phyloP scores from a whole-genome alignment of 2,888 invertebrate species.

The Heliconius sara region DNA sequence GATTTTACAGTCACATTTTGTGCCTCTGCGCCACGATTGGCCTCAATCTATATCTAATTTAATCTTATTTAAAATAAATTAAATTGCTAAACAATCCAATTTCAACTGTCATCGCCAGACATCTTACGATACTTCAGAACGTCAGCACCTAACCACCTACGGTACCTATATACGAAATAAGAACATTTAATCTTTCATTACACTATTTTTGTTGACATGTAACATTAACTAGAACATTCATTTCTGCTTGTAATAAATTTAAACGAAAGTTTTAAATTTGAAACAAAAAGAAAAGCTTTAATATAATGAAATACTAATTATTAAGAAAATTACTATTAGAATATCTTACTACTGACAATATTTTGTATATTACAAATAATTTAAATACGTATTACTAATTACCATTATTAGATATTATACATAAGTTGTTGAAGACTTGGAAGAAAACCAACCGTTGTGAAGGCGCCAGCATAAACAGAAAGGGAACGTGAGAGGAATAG shows the following conservation, averaged over 20 bases:
- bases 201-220: conserved; percentile 35
- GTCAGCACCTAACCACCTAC: background rate
- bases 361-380: background rate
- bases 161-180: background rate
- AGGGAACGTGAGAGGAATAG: conserved; percentile 61
- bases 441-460: conserved; percentile 26
- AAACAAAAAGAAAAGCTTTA: too few relatives aligned
- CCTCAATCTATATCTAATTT: too few relatives aligned
- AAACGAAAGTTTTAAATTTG: conserved; percentile 48
- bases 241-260: conserved; percentile 58
- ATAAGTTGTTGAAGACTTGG: conserved; percentile 18
- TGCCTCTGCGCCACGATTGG: too few relatives aligned
- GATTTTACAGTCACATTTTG: too few relatives aligned
- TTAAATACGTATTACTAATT: background rate
- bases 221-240: conserved; percentile 58
- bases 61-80: too few relatives aligned
- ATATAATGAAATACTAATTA: too few relatives aligned
- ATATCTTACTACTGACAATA: background rate
- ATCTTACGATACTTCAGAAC: background rate
- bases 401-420: background rate
- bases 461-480: conserved; percentile 46
- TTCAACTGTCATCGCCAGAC: background rate
- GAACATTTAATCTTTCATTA: conserved; percentile 28
- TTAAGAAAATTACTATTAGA: too few relatives aligned
- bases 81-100: background rate